Evolutionary conservation across 1,140 invertebrate genomes (phyloP).

Genomic region (Homalodisca vitripennis): DNA sequence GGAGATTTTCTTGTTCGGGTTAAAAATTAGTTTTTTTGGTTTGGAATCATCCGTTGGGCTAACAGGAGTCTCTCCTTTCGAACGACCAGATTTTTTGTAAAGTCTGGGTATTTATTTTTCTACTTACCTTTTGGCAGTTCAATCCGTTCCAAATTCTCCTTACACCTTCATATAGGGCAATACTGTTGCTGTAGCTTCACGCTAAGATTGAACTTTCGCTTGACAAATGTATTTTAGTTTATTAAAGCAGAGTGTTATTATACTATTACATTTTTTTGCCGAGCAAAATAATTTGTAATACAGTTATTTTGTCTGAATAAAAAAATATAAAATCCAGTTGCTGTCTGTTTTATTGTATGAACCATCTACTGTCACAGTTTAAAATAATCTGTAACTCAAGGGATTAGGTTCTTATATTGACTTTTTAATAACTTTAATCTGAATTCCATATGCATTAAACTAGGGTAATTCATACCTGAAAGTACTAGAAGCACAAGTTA

Average conservation of each 20-base stretch:
- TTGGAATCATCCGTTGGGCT: not conserved
- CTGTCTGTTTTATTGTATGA: not conserved
- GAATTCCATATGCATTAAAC: too few species aligned
- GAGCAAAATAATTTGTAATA: conserved; percentile 27
- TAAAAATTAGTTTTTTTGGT: not conserved
- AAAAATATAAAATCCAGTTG: conserved; percentile 16
- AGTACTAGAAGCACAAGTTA: too few species aligned
- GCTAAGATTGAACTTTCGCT: conserved; percentile 14
- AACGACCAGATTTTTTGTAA: conserved; percentile 26
- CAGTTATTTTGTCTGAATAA: conserved; percentile 31
- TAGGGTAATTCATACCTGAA: too few species aligned
- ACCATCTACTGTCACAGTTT: too few species aligned
- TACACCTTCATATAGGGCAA: not conserved
- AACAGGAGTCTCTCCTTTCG: conserved; percentile 24
- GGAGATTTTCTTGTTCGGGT: conserved; percentile 15
- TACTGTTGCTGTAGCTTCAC: not conserved
- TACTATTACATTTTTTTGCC: conserved; percentile 7
- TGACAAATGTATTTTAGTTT: not conserved
- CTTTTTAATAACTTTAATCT: too few species aligned
- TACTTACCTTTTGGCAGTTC: not conserved
- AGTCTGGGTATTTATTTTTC: conserved; percentile 12
- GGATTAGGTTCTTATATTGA: too few species aligned
- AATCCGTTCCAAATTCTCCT: not conserved
- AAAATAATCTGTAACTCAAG: too few species aligned
- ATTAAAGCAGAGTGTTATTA: conserved; percentile 30